Evolutionary conservation across 2,113 vertebrate species (phyloP).

Genomic region (Menidia beryllina): DNA sequence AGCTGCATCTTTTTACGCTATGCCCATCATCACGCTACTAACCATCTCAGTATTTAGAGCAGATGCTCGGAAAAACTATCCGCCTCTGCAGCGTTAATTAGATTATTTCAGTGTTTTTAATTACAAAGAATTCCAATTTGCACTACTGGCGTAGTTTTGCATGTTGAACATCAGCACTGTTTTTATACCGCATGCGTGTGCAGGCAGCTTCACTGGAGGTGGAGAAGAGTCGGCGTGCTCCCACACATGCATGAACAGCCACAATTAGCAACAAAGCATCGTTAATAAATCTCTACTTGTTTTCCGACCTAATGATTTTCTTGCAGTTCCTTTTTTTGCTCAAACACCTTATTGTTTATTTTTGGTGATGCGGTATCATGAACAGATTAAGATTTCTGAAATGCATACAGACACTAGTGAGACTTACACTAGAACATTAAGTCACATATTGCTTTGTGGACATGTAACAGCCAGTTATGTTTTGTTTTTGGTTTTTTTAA

Average conservation of each 20-base stretch:
- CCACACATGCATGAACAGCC: slow-evolving; percentile 41
- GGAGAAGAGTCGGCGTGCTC: slow-evolving; percentile 14
- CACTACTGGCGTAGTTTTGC: slow-evolving; percentile 25
- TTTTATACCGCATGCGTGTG: slow-evolving; percentile 32
- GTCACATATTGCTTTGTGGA: no score
- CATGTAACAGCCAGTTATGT: no score
- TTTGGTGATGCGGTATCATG: no score
- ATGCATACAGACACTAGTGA: background rate
- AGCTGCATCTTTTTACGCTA: slow-evolving; percentile 60
- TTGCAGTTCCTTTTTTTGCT: slow-evolving; percentile 15
- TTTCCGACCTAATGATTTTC: slow-evolving; percentile 34
- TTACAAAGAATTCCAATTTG: slow-evolving; percentile 48
- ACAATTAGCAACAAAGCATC: slow-evolving; percentile 65
- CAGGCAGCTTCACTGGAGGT: slow-evolving; percentile 53
- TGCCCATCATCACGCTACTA: slow-evolving; percentile 50
- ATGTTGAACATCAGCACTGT: slow-evolving; percentile 26
- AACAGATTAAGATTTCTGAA: background rate
- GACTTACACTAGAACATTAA: background rate
- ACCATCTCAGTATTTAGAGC: slow-evolving; percentile 63
- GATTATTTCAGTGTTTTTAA: slow-evolving; percentile 42
- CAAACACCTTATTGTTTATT: slow-evolving; percentile 2
- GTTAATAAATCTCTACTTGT: slow-evolving; percentile 62
- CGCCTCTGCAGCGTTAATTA: slow-evolving; percentile 50
- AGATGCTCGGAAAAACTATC: slow-evolving; percentile 23
- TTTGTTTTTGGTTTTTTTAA: no score